Conservation (phyloP, 2,888 invertebrate species). For the Dendrolimus pini region DNA sequence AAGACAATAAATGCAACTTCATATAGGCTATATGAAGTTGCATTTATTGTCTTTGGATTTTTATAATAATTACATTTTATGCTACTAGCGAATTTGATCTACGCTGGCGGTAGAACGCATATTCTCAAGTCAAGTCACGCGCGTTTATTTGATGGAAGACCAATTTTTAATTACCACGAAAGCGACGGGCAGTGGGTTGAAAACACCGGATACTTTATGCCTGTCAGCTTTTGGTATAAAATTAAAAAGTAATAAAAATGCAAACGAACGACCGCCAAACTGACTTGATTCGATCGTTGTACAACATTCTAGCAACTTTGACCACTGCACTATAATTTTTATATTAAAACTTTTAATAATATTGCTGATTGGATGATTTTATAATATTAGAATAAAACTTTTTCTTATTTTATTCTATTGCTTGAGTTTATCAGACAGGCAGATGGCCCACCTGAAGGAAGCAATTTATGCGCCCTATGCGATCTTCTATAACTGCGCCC, state of each 20-base stretch:
- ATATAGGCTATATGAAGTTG: no score
- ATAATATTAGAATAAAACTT: not conserved
- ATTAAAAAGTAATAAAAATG: constrained; percentile 29
- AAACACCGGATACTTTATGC: constrained; percentile 5
- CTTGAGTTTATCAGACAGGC: no score
- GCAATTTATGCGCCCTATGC: no score
- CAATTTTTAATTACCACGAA: not conserved
- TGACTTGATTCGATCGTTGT: not conserved
- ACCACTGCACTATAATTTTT: not conserved
- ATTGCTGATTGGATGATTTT: not conserved
- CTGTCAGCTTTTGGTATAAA: constrained; percentile 14
- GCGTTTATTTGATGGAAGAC: not conserved
- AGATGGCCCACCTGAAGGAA: no score
- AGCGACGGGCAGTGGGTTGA: not conserved
- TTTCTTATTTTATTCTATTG: no score
- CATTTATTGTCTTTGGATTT: no score
- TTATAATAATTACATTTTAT: not conserved
- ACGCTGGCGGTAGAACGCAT: not conserved
- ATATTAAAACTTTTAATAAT: not conserved
- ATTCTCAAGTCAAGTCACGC: not conserved
- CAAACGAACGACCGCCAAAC: constrained; percentile 18
- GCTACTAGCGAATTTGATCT: not conserved
- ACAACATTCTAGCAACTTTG: not conserved
- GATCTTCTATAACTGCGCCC: no score
- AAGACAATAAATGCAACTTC: no score